Evolutionary conservation across 37 sponge, comb jelly and placozoan genomes (phyloP).

Genomic region (Beroe forskalii): DNA sequence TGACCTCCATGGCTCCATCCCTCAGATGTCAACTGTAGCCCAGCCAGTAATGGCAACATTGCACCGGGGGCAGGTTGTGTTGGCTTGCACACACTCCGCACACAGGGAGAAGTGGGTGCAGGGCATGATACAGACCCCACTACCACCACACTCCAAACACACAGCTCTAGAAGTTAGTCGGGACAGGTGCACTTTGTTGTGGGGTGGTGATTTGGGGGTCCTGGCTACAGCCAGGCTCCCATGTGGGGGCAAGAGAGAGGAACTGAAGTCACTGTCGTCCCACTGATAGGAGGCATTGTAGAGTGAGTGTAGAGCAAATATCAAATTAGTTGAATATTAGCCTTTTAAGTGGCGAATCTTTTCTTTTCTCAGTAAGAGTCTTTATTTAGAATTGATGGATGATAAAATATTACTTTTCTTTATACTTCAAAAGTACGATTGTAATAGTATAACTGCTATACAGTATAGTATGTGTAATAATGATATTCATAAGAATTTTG

Average conservation of each 20-base stretch:
- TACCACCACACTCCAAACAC: not conserved
- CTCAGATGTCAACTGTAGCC: constrained; percentile 36
- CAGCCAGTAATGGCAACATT: not conserved
- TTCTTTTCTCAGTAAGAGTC: no score
- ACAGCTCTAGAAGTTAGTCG: not conserved
- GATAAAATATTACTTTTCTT: no score
- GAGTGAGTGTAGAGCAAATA: no score
- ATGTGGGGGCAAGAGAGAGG: not conserved
- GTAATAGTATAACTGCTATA: no score
- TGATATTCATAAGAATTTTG: no score
- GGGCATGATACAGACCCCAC: constrained; percentile 27
- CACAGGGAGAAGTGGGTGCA: constrained; percentile 34
- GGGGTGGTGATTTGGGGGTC: not conserved
- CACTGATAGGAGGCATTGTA: not conserved
- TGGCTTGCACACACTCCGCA: not conserved
- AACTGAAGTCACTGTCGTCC: constrained; percentile 57
- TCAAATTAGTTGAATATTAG: no score
- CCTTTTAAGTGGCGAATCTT: no score
- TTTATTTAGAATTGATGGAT: no score
- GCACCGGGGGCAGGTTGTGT: not conserved
- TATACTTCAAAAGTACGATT: no score
- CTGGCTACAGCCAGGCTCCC: not conserved
- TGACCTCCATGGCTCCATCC: no score
- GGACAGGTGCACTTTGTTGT: constrained; percentile 17
- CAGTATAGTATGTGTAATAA: no score